Base-by-base conservation (phyloP, 2,113 vertebrate species). In the Chionis minor region DNA sequence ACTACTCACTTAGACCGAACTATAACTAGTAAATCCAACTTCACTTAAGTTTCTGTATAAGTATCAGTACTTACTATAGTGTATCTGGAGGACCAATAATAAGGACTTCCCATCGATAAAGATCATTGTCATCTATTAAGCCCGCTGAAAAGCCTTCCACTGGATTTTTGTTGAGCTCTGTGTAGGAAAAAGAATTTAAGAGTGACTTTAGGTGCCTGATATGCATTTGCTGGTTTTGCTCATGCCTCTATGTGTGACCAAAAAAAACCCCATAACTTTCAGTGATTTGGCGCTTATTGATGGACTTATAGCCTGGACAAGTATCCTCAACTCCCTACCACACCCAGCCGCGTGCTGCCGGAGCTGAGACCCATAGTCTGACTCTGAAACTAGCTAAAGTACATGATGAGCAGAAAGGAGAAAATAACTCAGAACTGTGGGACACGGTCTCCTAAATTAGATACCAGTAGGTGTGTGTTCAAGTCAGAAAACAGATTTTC, bases 101-200 rank as follows among this genome's bases (percentile, higher is more conserved):
- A 88, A 99, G 99, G 93, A 99, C 99, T 99, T 99, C 99, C 99
- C 99, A 99, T 98, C 99, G 99, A 98, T 99, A 99, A 83, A 99
- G 99, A 97, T 99, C 99, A 98, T 98, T 99, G 98, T 99, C 99
- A 97, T 99, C 99, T 97, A 99, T 99, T 97, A 99, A 98, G 88
- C 99, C 99, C 81, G 99, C 99, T 96, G 99, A 99, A 98, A 99
- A 99, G 92, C 99, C 99, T 98, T 99, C 99, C 95, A 99, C 99
- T 95, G 99, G 99, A 97, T 99, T 99, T 98, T 99, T 99, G 98
- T 99, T 99, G 97, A 99, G 98, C 98, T 99, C 99, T 99, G 98
- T 92, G 97, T 87, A 90, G 80, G 95, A 78, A 91, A 96, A 93
- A 98, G 96, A 96, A 96, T 80, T 72, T 51, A 81, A 96, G 42